These are phyloP conservation scores for Pseudachorutes palmiensis DNA, from an alignment of 1,140 invertebrate species.

Conservation along the genomic window DNA sequence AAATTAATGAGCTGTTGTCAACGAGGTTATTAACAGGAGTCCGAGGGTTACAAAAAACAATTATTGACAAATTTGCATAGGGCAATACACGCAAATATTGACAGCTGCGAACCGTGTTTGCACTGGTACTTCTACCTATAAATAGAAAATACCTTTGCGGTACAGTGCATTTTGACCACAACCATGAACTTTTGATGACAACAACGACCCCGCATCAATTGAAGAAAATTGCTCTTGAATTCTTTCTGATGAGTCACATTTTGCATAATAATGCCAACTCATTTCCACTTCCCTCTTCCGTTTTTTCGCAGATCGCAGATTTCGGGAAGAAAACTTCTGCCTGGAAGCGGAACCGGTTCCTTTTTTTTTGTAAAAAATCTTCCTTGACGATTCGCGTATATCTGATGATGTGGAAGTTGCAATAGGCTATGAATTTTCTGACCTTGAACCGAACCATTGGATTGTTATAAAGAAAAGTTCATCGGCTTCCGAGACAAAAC, in stretches of 20 bases:
- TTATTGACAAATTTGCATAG: neutral
- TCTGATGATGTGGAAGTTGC: neutral
- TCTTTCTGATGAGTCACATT: neutral
- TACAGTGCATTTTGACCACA: no score
- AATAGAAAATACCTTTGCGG: no score
- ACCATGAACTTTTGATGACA: neutral
- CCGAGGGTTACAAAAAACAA: neutral
- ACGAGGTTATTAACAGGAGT: neutral
- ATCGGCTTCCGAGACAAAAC: neutral
- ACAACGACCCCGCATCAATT: no score
- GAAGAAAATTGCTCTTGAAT: no score
- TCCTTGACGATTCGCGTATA: neutral
- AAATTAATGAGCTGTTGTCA: neutral
- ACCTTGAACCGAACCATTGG: neutral
- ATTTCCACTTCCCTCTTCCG: neutral
- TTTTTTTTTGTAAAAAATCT: neutral
- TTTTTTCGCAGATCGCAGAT: neutral
- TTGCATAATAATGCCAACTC: neutral
- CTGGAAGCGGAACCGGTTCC: neutral
- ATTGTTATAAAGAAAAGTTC: neutral
- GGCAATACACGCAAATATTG: neutral
- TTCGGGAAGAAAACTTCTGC: neutral
- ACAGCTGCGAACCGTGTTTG: neutral
- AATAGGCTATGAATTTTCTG: neutral
- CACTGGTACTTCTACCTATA: neutral